These are phyloP conservation scores for Sinocyclocheilus anophthalmus DNA, from an alignment of 2,113 vertebrate genomes.

Conservation along the genomic window DNA sequence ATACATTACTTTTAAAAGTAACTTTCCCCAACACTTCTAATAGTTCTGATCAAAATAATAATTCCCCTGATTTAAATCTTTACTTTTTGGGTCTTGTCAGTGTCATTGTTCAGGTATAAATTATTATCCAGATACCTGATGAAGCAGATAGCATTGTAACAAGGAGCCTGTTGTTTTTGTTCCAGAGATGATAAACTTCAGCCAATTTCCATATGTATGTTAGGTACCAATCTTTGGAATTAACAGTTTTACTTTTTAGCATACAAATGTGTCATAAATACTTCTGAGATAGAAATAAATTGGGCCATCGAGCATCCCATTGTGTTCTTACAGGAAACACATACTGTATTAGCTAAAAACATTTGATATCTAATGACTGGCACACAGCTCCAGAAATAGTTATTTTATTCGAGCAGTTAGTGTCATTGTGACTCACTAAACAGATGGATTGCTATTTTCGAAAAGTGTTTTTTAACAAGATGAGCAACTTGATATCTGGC, in stretches of 20 bases:
- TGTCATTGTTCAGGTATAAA: not conserved
- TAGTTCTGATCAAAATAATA: not conserved
- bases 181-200: not conserved
- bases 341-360: not conserved
- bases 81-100: not conserved
- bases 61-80: not conserved
- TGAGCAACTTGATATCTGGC: not conserved
- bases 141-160: not conserved
- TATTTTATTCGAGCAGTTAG: not conserved
- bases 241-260: not conserved
- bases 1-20: no score
- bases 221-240: not conserved
- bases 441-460: slow-evolving; percentile 3
- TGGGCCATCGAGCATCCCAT: not conserved
- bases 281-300: not conserved
- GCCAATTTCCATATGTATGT: not conserved
- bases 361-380: not conserved
- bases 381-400: not conserved
- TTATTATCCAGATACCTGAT: not conserved
- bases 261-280: not conserved
- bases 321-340: not conserved
- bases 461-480: not conserved
- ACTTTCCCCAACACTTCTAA: no score
- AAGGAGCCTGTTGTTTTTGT: not conserved
- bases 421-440: slow-evolving; percentile 25